A percentile compares a stretch with the other conserved stretches of the same genome.
These are phyloP conservation scores for Percina caprodes DNA, from an alignment of 2,113 vertebrate species.

Conservation along the genomic window DNA sequence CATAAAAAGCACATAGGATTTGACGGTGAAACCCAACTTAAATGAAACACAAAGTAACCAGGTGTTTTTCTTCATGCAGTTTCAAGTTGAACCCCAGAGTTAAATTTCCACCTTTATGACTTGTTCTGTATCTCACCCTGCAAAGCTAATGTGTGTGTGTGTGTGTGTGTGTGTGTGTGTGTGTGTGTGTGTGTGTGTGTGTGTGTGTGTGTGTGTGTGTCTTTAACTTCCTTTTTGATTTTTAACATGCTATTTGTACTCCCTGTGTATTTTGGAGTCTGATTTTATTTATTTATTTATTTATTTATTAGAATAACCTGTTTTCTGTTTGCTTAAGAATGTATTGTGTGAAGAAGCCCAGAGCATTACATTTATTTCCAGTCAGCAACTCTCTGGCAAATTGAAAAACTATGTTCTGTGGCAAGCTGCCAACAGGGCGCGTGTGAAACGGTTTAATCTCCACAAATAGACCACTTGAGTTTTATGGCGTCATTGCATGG, in stretches of 20 bases:
- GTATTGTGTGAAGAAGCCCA: constrained; percentile 32
- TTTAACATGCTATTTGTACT: constrained; percentile 11
- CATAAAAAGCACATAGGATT: constrained; percentile 10
- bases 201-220: too few relatives aligned
- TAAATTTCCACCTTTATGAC: constrained; percentile 16
- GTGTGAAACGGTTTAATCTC: constrained; percentile 53
- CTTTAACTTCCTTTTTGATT: too few relatives aligned
- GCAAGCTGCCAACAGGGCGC: constrained; percentile 57
- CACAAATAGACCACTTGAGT: constrained; percentile 43
- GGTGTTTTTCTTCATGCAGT: not conserved
- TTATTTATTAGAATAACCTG: constrained; percentile 57
- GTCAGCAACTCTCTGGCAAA: constrained; percentile 24
- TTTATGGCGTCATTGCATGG: constrained; percentile 39
- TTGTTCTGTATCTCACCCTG: not conserved
- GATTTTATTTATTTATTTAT: not conserved
- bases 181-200: too few relatives aligned
- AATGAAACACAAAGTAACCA: not conserved
- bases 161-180: too few relatives aligned
- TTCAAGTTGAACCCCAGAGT: constrained; percentile 18
- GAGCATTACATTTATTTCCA: constrained; percentile 52
- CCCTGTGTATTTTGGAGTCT: constrained; percentile 1
- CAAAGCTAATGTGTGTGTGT: too few relatives aligned
- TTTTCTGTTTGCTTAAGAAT: constrained; percentile 29
- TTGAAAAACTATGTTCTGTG: constrained; percentile 60
- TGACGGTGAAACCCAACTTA: not conserved